Base-by-base conservation (phyloP, 2,113 vertebrate species). In the Ochotona curzoniae region DNA sequence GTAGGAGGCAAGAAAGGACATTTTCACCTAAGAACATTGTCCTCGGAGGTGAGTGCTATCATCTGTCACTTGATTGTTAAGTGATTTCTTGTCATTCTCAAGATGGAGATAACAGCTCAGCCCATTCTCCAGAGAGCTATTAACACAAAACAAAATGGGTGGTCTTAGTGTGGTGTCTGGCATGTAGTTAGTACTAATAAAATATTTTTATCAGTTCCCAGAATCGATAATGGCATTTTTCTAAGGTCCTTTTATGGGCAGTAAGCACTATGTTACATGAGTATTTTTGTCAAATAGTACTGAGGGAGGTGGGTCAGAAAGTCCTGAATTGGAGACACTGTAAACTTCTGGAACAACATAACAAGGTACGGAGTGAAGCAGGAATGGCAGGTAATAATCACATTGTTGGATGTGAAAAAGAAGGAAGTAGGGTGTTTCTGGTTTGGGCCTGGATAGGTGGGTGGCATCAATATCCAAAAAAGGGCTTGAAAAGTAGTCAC, bases 21-120 rank as follows among this genome's bases (percentile, higher is more conserved):
- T 69, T 25, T 1, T 2, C 7, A 26, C 25, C 47, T n/a, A 49
- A 69, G 80, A 84, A 13, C 12, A 14, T 23, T 23, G 14, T 17
- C 14, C 67, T 71, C 20, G 30, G 66, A 78, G 44, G 38, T 49
- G 35, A 81, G 61, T 2, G 25, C 67, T 3, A 9, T 23, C 3
- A 44, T 26, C 20, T 87, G 66, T 35, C 35, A 18, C 15, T 83
- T 87, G 25, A 44, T 66, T 32, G 21, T 15, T 84, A n/a, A n/a
- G n/a, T 35, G 17, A n/a, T 67, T 75, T 7, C 87, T 57, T 61
- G 23, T 93, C 47, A 32, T 88, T 61, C 83, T 93, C 75, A 91
- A 87, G 35, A 63, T 93, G 18, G 15, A 6, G 25, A 73, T 88
- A 70, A 61, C 9, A 70, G 44, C 89, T 87, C 13, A 0, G 26